Percentiles rank a stretch among this genome's conserved stretches.
These are phyloP conservation scores for Camelus bactrianus DNA, from an alignment of 2,113 vertebrate species.

Conservation along the genomic window DNA sequence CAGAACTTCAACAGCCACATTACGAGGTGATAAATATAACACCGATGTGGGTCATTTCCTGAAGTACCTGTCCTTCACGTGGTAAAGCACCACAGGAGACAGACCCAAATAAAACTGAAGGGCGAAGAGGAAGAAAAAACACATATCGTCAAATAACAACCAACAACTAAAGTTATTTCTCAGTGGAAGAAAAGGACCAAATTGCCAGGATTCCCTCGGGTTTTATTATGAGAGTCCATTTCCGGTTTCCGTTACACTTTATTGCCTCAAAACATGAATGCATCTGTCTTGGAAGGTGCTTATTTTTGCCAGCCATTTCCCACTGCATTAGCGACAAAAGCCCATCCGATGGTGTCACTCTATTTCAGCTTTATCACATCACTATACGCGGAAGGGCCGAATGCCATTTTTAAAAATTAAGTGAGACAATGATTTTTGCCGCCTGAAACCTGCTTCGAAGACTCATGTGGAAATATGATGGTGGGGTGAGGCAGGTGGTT, in stretches of 20 bases:
- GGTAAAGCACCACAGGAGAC: background rate
- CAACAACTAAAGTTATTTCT: conserved; percentile 52
- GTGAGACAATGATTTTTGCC: conserved; percentile 8
- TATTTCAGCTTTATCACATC: conserved; percentile 70
- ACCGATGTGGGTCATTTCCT: conserved; percentile 59
- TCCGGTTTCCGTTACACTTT: conserved; percentile 64
- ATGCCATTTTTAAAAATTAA: conserved; percentile 57
- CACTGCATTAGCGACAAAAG: conserved; percentile 60
- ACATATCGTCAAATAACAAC: conserved; percentile 53
- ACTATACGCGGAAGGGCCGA: conserved; percentile 43
- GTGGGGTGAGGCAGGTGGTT: background rate
- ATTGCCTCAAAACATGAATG: conserved; percentile 54
- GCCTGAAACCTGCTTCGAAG: conserved; percentile 29
- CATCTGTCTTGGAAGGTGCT: conserved; percentile 25
- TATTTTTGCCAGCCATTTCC: conserved; percentile 69
- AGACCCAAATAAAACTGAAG: conserved; percentile 57
- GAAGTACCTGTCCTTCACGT: background rate
- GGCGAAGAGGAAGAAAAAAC: background rate
- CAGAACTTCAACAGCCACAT: conserved; percentile 28
- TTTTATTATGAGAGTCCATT: conserved; percentile 66
- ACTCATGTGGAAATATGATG: fast-evolving
- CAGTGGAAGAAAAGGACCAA: conserved; percentile 32
- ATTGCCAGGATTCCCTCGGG: conserved; percentile 46
- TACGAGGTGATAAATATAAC: conserved; percentile 13
- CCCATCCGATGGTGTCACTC: background rate